phyloP scores from a whole-genome alignment of 2,113 vertebrate species.

The Otolemur garnettii region DNA sequence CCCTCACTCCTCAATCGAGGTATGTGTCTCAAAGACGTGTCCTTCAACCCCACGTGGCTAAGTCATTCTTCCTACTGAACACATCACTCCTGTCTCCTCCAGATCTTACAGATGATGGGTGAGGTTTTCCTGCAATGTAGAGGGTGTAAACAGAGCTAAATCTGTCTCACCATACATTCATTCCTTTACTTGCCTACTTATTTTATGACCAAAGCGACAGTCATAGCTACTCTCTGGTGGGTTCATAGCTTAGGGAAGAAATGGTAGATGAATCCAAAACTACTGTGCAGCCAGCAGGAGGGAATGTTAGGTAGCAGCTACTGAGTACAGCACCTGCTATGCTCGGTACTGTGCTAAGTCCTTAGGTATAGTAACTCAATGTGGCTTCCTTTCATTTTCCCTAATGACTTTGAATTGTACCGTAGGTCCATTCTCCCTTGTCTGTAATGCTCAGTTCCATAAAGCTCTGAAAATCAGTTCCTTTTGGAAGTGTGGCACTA shows the following conservation, averaged over 20 bases:
- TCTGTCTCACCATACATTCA: rapidly evolving
- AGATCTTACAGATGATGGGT: background rate
- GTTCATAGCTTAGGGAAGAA: background rate
- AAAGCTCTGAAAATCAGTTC: constrained; percentile 30
- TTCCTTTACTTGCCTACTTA: background rate
- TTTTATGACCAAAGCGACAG: background rate
- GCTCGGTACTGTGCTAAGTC: background rate
- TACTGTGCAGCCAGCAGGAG: background rate
- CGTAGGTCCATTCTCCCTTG: background rate
- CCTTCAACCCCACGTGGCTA: background rate
- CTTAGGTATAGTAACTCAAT: background rate
- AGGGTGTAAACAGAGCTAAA: background rate
- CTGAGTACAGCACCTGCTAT: background rate
- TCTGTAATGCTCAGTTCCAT: background rate
- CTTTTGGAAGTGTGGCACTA: background rate
- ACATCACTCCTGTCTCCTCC: background rate
- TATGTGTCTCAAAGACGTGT: background rate
- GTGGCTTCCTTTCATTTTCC: background rate
- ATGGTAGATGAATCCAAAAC: background rate
- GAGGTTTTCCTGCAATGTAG: background rate
- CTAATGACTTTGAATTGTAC: background rate
- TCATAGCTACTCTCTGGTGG: background rate
- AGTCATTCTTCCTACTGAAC: background rate
- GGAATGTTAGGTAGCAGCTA: background rate
- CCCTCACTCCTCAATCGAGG: background rate